Conservation (phyloP, 1,140 invertebrate species). For the Pogonognathellus flavescens region DNA sequence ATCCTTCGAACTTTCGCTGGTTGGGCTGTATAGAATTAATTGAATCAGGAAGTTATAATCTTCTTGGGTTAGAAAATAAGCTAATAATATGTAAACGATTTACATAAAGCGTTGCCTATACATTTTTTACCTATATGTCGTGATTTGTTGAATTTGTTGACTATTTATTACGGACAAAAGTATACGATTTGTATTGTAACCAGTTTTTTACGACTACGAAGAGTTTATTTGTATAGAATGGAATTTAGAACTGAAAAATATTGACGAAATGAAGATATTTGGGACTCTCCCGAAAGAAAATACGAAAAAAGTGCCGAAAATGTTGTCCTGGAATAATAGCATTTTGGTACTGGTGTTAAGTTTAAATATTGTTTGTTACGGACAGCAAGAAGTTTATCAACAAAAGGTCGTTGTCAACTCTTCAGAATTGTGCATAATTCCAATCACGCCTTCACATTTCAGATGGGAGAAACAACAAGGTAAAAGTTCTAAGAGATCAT, state of each 20-base stretch:
- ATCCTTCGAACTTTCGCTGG: neutral
- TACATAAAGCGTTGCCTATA: no score
- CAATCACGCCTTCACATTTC: conserved; percentile 58
- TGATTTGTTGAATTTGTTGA: no score
- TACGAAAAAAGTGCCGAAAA: neutral
- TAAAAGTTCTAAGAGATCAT: conserved; percentile 23
- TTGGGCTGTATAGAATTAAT: no score
- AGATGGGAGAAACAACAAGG: conserved; percentile 62
- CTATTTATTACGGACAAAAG: no score
- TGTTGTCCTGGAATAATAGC: neutral
- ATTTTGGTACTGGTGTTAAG: neutral
- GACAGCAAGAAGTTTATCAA: conserved; percentile 47
- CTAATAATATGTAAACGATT: neutral
- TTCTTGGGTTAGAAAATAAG: neutral
- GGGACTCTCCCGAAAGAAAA: neutral
- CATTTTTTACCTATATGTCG: no score
- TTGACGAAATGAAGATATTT: neutral
- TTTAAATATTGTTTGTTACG: neutral
- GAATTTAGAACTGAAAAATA: no score
- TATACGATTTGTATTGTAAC: no score
- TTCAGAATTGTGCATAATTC: conserved; percentile 64
- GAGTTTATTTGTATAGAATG: no score
- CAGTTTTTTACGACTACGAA: no score
- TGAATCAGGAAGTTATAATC: neutral
- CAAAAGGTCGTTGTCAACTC: conserved; percentile 63